Percentiles rank a stretch among this genome's conserved stretches.
These are phyloP conservation scores for Dryobates pubescens DNA, from an alignment of 2,797 vertebrate species.

Conservation along the genomic window DNA sequence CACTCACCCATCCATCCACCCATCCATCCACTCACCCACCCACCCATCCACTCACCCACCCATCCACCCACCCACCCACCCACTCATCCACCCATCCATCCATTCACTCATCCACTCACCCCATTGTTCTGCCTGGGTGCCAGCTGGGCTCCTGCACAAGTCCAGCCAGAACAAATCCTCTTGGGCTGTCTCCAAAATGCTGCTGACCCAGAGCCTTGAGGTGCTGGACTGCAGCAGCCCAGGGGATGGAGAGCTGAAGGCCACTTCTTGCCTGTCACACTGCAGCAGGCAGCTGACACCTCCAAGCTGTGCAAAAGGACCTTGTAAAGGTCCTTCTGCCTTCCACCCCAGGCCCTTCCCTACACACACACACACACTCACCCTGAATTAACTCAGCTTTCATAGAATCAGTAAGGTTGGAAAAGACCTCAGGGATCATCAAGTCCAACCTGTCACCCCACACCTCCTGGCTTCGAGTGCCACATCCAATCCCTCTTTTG, in stretches of 20 bases:
- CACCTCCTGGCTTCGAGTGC: too few species aligned
- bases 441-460: too few species aligned
- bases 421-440: too few species aligned
- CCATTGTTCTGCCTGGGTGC: neutral
- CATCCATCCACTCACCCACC: too few species aligned
- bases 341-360: neutral
- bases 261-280: neutral
- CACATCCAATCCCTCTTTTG: too few species aligned
- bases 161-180: neutral
- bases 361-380: neutral
- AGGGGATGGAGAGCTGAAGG: neutral
- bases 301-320: neutral
- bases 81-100: too few species aligned
- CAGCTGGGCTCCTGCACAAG: rapidly evolving
- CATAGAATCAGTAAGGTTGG: too few species aligned
- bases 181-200: neutral
- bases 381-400: neutral
- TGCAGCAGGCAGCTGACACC: neutral
- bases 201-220: neutral
- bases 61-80: too few species aligned
- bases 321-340: neutral
- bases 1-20: too few species aligned
- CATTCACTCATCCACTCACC: too few species aligned
- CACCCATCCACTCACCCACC: too few species aligned
- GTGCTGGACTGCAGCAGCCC: neutral